Evolutionary conservation across 30 jellyfish, hydroid and myxozoan genomes (phyloP).

Genomic region (Hydra vulgaris): DNA sequence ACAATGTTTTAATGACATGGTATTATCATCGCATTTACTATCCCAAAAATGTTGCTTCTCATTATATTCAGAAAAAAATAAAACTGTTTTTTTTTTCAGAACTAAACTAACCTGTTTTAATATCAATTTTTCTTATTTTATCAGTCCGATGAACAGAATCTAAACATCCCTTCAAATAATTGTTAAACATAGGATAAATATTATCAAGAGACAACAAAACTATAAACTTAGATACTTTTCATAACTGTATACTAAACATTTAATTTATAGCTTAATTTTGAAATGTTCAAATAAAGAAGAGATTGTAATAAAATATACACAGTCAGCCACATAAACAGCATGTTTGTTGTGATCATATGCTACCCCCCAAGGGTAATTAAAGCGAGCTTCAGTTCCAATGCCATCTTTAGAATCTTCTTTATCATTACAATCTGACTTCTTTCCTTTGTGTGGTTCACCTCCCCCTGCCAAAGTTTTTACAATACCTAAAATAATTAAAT

Average conservation of each 20-base stretch:
- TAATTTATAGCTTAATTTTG: too few relatives aligned
- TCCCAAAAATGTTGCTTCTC: too few relatives aligned
- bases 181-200: too few relatives aligned
- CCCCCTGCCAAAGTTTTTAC: constrained; percentile 32
- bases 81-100: too few relatives aligned
- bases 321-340: constrained; percentile 28
- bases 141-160: constrained; percentile 30
- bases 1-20: too few relatives aligned
- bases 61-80: too few relatives aligned
- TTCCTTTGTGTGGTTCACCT: constrained; percentile 27
- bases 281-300: too few relatives aligned
- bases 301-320: constrained; percentile 28
- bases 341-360: constrained; percentile 26
- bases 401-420: constrained; percentile 22
- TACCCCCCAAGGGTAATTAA: constrained; percentile 35
- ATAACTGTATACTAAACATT: too few relatives aligned
- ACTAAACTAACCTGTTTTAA: constrained; percentile 14
- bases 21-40: too few relatives aligned
- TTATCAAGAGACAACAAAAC: too few relatives aligned
- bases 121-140: constrained; percentile 12
- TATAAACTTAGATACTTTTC: too few relatives aligned
- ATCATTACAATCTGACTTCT: constrained; percentile 23
- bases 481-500: constrained; percentile 13
- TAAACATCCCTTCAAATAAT: constrained; percentile 16
- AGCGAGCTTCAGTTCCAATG: constrained; percentile 20